Evolutionary conservation across 2,797 vertebrate genomes (phyloP), one percentile per base, ranked within the genome.

Genomic region (Xenentodon cancila): DNA sequence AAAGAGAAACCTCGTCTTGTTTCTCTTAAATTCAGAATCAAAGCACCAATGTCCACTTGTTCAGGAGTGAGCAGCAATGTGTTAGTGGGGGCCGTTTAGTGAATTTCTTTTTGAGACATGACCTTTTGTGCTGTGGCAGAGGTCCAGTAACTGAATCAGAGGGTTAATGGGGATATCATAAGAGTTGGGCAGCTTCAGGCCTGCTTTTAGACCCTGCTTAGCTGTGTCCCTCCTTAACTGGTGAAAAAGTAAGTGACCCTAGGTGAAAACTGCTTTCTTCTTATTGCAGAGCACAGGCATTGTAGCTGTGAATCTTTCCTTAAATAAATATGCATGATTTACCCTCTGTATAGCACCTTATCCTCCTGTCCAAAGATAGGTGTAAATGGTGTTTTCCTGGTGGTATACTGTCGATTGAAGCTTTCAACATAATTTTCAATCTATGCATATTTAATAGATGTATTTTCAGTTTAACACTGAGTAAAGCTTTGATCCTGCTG

Each of bases 401-500:
- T 30, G 18, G 5, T 47, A 30, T 44, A 18, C 16, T 52, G 25
- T 70, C 46, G 68, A 50, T 66, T 83, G 75, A 42, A 58, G 73
- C 46, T 47, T 43, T 18, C 62, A 68, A 59, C 45, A 64, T 63
- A 25, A 72, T 64, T 77, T 80, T 59, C 34, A 58, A 11, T 73
- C 64, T 67, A 73, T 71, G 72, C 59, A 74, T 65, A 63, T 80
- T 58, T 56, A 54, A 72, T 72, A 69, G 50, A 68, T 50, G n/a
- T 60, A 44, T 37, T 76, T 69, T 65, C 71, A 73, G 37, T 40
- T 40, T 5, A 40, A 40, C 12, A 58, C 44, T 65, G 58, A 71
- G 55, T 65, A 55, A 76, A 70, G 71, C 77, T 86, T 85, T 84
- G 75, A 86, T 83, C 59, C 53, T 59, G 67, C 48, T 64, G 72